Base-by-base conservation (phyloP, 2,888 invertebrate genomes). In the Labia minor region DNA sequence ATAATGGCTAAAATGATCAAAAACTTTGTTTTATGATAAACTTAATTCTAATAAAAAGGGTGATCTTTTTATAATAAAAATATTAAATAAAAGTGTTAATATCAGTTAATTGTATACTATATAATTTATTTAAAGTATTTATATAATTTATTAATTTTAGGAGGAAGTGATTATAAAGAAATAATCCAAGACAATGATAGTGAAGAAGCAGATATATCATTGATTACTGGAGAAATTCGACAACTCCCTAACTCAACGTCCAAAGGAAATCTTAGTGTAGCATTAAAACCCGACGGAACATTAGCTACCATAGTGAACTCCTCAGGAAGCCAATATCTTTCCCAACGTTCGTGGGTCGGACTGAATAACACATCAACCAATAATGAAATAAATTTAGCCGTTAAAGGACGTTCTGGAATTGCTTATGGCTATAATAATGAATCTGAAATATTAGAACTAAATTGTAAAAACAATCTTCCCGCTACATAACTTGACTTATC, bases 311-410 rank as follows among this genome's bases (percentile, higher is more conserved):
- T 76, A 67, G 76, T 49, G 3, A 16, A 76, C 14, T 82, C 79
- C 73, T 82, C 83, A 67, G 86, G 86, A 1, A 85, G 85, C 16
- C 86, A 85, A 70, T 85, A 79, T 75, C 80, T 92, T 19, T 78
- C 82, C 61, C 80, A 83, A 4, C 81, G 92, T 72, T 84, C 86
- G 1, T 96, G 95, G 95, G 85, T 85, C 74, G 96, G 96, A 0
- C 79, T 96, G 66, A 49, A 4, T 16, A 49, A 49, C n/a, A 49
- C 3, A 11, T 11, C 49, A 49, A 91, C 88, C 73, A 85, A 87
- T 70, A 87, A 85, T 1, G 84, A 86, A 65, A 86, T 89, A 0
- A 83, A 83, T 68, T 77, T 82, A 68, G 85, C 88, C 4, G 83
- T 83, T 70, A 82, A 86, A 72, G 95, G 95, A 0, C 81, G 88